Conservation (phyloP, 2,113 vertebrate species). For the Brachypodius melanocephalos region DNA sequence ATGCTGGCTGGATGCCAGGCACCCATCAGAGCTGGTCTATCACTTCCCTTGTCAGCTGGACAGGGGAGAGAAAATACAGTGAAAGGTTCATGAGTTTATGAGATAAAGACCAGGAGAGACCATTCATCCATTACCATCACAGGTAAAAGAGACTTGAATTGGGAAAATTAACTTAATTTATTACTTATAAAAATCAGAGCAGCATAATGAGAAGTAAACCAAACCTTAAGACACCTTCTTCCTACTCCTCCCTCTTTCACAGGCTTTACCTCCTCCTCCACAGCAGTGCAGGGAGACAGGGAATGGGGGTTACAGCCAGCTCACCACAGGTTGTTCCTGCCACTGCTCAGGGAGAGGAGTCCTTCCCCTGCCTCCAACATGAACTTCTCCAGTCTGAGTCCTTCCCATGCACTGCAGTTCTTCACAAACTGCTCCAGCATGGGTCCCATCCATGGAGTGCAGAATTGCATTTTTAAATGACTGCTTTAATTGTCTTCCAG, state of each 20-base stretch:
- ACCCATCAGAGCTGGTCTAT: not conserved
- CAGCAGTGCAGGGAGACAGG: accelerated
- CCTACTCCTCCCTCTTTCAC: not conserved
- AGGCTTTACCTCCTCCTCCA: not conserved
- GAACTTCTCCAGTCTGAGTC: not conserved
- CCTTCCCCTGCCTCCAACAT: not conserved
- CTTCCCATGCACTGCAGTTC: not conserved
- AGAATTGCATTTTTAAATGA: slow-evolving; percentile 45
- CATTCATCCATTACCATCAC: not conserved
- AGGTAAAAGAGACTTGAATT: not conserved
- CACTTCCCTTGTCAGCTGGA: not conserved
- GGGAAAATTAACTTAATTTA: not conserved
- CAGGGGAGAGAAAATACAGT: not conserved
- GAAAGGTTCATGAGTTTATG: not conserved
- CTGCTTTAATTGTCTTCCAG: slow-evolving; percentile 42
- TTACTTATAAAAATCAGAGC: not conserved
- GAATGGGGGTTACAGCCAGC: not conserved
- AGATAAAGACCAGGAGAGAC: not conserved
- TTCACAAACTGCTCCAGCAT: not conserved
- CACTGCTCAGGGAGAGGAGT: not conserved
- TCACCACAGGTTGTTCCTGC: not conserved
- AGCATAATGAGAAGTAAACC: not conserved
- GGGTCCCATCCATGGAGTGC: not conserved
- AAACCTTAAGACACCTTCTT: not conserved
- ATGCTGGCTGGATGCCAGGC: not conserved